Evolutionary conservation across 2,888 invertebrate genomes (phyloP), one percentile per base, ranked within the genome.

Genomic region (Drosophila paranaensis): DNA sequence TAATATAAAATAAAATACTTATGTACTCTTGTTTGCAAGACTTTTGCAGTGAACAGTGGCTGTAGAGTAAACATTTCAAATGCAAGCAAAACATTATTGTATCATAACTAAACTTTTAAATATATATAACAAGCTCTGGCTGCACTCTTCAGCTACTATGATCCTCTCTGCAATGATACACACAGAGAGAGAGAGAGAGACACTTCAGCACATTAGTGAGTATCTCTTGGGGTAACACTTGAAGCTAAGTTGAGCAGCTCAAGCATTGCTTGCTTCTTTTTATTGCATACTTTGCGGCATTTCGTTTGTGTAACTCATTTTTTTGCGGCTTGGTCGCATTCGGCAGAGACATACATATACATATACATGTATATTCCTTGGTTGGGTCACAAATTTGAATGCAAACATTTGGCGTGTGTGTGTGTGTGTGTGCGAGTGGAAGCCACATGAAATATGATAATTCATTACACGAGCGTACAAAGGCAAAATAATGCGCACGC

Each of bases 391-490:
- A 83, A 82, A 85, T 88, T 88, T 80, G 71, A 88, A 83, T 82
- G 71, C 80, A 85, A 80, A 88, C 77, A 80, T 82, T 84, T 69
- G 56, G 40, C 42, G 43, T 56, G 51, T 60, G 46, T 37, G 57
- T 27, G 68, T n/a, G 35, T 60, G 51, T 60, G 51, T 37, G 60
- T 25, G 68, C 20, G 35, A 33, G 48, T 72, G 79, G 72, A 62
- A 62, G 71, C 81, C 80, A 77, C 89, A 90, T 84, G 86, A 86
- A 86, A 86, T 86, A 86, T 86, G 86, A 90, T 86, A 86, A 86
- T 86, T 86, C 86, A 86, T 86, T 88, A 86, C 78, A 88, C 83
- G 77, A 85, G 83, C 76, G 54, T 64, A 82, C 79, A 88, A 75
- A 75, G 57, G 68, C 39, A 70, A 80, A 70, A 67, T 70, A 74